Percentiles rank a stretch among this genome's conserved stretches.
These are phyloP conservation scores for Philhelius pedissequus DNA, from an alignment of 2,888 invertebrate genomes.

Conservation along the genomic window DNA sequence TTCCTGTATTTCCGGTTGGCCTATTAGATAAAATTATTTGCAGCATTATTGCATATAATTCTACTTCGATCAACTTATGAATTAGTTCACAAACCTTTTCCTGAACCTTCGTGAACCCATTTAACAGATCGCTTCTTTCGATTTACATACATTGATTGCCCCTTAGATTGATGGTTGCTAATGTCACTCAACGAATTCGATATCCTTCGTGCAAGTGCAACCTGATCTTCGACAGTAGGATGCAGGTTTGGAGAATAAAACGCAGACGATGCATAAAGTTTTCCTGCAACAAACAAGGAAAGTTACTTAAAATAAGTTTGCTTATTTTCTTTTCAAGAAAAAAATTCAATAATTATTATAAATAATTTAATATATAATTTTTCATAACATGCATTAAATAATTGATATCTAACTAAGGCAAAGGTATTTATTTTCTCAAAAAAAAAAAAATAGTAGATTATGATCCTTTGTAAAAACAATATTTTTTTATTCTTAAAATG, in stretches of 20 bases:
- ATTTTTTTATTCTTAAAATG: neutral
- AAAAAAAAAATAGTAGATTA: neutral
- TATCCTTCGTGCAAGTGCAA: slow-evolving; percentile 94
- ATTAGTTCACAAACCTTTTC: slow-evolving; percentile 78
- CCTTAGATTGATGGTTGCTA: slow-evolving; percentile 94
- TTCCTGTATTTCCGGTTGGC: slow-evolving; percentile 49
- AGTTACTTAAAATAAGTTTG: neutral
- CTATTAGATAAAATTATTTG: slow-evolving; percentile 26
- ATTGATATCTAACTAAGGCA: too few relatives aligned
- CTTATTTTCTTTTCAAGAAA: neutral
- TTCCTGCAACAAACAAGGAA: slow-evolving; percentile 73
- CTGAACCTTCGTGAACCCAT: slow-evolving; percentile 95
- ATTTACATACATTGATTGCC: slow-evolving; percentile 98
- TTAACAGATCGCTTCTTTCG: slow-evolving; percentile 95
- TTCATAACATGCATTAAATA: too few relatives aligned
- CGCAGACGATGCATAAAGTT: slow-evolving; percentile 78
- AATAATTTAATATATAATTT: slow-evolving; percentile 26
- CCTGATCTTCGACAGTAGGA: slow-evolving; percentile 98
- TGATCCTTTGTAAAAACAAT: neutral
- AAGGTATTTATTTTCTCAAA: too few relatives aligned
- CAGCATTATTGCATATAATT: neutral
- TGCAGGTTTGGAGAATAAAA: slow-evolving; percentile 82
- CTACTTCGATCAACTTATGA: neutral
- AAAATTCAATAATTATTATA: neutral
- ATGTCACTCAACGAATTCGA: slow-evolving; percentile 95